A percentile compares a stretch with the other conserved stretches of the same genome.
Conservation (phyloP, 1,140 invertebrate species). For the Caerostris darwini region DNA sequence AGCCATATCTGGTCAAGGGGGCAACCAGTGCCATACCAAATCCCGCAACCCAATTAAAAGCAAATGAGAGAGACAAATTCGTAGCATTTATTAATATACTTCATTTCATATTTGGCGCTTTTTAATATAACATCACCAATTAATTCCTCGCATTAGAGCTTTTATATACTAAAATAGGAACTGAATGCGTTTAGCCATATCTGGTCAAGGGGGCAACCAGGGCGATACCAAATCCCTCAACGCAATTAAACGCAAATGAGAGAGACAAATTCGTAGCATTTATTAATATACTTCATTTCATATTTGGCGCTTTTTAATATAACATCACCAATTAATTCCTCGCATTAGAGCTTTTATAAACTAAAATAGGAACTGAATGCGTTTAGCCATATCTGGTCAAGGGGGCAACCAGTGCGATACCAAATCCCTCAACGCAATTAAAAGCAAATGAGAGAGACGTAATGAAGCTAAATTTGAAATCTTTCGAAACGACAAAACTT, state of each 20-base stretch:
- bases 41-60: neutral
- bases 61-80: neutral
- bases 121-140: no score
- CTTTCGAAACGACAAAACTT: neutral
- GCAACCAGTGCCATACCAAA: neutral
- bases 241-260: neutral
- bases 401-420: neutral
- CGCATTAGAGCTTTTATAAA: neutral
- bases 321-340: neutral
- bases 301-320: no score
- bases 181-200: neutral
- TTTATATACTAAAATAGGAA: neutral
- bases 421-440: neutral
- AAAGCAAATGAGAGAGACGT: neutral
- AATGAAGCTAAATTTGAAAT: neutral
- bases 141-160: no score
- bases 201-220: neutral
- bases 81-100: no score
- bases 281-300: no score
- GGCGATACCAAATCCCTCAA: neutral
- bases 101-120: no score
- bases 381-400: neutral
- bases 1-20: neutral
- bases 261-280: no score
- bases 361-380: neutral